Conservation (phyloP, 2,113 vertebrate genomes). For the Gorsachius goisagi region DNA sequence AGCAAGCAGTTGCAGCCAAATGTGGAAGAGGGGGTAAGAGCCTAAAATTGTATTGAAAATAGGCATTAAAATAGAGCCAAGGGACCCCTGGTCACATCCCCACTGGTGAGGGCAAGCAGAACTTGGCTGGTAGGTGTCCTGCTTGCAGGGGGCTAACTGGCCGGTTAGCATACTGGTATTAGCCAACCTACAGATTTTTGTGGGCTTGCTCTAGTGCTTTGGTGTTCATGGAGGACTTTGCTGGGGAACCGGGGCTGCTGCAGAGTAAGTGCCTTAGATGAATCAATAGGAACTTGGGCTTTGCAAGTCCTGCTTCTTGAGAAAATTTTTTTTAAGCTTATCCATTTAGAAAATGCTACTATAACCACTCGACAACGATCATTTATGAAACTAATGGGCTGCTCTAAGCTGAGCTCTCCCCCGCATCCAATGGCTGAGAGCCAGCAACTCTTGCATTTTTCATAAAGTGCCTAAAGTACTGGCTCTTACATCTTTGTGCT, state of each 20-base stretch:
- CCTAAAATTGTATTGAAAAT: background rate
- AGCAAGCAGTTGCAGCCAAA: background rate
- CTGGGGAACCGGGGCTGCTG: background rate
- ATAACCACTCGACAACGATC: background rate
- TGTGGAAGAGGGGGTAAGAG: background rate
- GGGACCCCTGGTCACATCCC: background rate
- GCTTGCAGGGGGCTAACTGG: background rate
- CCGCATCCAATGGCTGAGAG: background rate
- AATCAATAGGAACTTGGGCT: background rate
- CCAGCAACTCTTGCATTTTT: background rate
- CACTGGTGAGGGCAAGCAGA: background rate
- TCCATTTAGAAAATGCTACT: background rate
- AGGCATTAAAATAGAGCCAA: background rate
- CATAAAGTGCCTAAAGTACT: background rate
- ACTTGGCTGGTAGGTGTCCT: background rate
- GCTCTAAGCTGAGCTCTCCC: background rate
- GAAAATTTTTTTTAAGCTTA: background rate
- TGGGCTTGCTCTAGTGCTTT: background rate
- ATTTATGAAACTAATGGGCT: background rate
- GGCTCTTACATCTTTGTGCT: background rate
- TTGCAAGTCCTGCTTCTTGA: background rate
- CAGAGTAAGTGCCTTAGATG: background rate
- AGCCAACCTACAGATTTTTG: rapidly evolving
- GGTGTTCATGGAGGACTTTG: background rate
- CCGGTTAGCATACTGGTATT: background rate